Percentiles rank a stretch among this genome's conserved stretches.
Evolutionary conservation across 1,140 invertebrate genomes (phyloP).

Genomic region (Cyclina sinensis): DNA sequence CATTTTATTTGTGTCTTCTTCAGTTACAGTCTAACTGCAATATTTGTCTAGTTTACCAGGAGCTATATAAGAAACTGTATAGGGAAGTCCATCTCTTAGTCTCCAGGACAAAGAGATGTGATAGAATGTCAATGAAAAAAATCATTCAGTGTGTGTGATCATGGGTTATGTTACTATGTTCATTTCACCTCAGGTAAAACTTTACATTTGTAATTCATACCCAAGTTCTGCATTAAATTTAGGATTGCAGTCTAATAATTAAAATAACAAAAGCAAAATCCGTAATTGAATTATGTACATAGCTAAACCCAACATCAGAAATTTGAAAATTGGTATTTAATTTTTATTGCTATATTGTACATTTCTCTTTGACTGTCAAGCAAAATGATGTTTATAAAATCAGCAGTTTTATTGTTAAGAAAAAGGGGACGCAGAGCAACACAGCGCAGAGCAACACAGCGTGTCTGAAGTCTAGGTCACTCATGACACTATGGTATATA

Average conservation of each 20-base stretch:
- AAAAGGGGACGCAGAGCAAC: neutral
- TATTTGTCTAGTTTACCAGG: constrained; percentile 3
- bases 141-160: no score
- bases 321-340: no score
- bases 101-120: neutral
- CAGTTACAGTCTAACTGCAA: neutral
- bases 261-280: no score
- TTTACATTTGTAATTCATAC: no score
- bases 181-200: no score
- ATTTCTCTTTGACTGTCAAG: neutral
- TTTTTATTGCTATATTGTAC: no score
- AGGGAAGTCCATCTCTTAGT: neutral
- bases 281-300: no score
- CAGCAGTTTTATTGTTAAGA: neutral
- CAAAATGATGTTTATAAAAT: constrained; percentile 3
- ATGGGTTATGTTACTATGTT: no score
- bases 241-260: no score
- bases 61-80: neutral
- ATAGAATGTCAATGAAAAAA: neutral
- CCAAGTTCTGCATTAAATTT: no score
- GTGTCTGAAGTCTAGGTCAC: neutral
- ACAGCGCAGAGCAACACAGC: neutral
- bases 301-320: no score
- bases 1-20: neutral
- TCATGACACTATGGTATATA: neutral